These are phyloP conservation scores for Drosophila subobscura DNA, from an alignment of 1,140 invertebrate species.

Conservation along the genomic window DNA sequence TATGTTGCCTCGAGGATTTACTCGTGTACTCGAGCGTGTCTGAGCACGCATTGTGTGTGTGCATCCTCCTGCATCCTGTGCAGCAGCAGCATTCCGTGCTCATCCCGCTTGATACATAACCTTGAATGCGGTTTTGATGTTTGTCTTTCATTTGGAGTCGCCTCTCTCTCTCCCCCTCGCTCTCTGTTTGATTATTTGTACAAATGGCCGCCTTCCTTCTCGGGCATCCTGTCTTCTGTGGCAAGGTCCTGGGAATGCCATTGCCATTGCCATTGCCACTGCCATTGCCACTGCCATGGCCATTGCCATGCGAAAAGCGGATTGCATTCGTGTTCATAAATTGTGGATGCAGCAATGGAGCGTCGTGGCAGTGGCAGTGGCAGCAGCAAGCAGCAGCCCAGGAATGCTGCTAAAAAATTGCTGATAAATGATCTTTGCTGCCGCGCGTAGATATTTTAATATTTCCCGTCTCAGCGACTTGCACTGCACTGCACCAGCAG, in stretches of 20 bases:
- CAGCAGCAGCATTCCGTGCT: slow-evolving; percentile 41
- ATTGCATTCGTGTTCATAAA: slow-evolving; percentile 74
- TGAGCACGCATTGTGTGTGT: slow-evolving; percentile 45
- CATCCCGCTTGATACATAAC: slow-evolving; percentile 78
- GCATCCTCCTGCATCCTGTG: slow-evolving; percentile 44
- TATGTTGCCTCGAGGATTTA: slow-evolving; percentile 81
- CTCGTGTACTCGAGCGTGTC: slow-evolving; percentile 75
- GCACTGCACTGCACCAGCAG: slow-evolving; percentile 5
- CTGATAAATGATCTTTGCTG: slow-evolving; percentile 77
- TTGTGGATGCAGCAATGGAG: slow-evolving; percentile 46
- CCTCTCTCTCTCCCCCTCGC: slow-evolving; percentile 10
- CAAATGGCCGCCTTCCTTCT: slow-evolving; percentile 67
- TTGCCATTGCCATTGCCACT: slow-evolving; percentile 21
- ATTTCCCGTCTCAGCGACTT: slow-evolving; percentile 68
- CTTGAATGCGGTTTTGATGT: slow-evolving; percentile 81
- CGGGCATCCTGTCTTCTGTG: slow-evolving; percentile 6
- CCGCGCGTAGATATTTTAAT: slow-evolving; percentile 75
- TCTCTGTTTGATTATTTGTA: slow-evolving; percentile 76
- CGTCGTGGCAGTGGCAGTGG: not conserved
- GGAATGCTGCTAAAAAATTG: slow-evolving; percentile 75
- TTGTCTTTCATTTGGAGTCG: slow-evolving; percentile 67
- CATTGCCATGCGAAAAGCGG: slow-evolving; percentile 58
- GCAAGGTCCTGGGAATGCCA: not conserved
- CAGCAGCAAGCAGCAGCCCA: slow-evolving; percentile 36
- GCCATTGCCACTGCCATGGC: slow-evolving; percentile 44